These are phyloP conservation scores for Plodia interpunctella DNA, from an alignment of 1,140 invertebrate species.

Conservation along the genomic window DNA sequence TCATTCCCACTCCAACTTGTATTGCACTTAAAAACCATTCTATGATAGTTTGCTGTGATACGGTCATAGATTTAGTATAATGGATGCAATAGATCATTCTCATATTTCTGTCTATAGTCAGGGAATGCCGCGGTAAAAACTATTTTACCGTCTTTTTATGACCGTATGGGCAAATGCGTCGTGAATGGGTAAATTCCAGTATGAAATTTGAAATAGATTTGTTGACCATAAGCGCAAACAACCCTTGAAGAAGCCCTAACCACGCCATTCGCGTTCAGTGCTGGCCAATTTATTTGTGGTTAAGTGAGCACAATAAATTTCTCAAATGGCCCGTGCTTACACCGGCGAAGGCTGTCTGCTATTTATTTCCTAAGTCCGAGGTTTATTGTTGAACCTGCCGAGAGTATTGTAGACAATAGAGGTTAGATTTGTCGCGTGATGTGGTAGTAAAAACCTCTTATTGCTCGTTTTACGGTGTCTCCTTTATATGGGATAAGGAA, in stretches of 20 bases:
- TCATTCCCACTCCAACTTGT: too few species aligned
- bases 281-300: constrained; percentile 70
- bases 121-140: too few species aligned
- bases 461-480: constrained; percentile 16
- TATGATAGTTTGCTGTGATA: too few species aligned
- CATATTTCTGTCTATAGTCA: too few species aligned
- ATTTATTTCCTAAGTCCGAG: constrained; percentile 62
- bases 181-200: too few species aligned
- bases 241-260: constrained; percentile 31
- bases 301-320: constrained; percentile 73
- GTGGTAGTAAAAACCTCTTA: constrained; percentile 37
- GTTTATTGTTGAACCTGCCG: constrained; percentile 55
- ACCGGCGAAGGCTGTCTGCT: constrained; percentile 56
- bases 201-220: constrained; percentile 6
- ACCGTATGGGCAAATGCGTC: too few species aligned
- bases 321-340: constrained; percentile 66
- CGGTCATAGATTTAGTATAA: too few species aligned
- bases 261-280: constrained; percentile 47
- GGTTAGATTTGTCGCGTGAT: constrained; percentile 48
- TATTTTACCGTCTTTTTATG: too few species aligned
- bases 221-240: constrained; percentile 21
- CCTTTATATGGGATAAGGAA: constrained; percentile 10
- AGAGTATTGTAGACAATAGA: constrained; percentile 43
- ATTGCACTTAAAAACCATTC: too few species aligned
- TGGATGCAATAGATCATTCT: too few species aligned